Base-by-base conservation (phyloP, 2,797 vertebrate species). In the Poeciliopsis presidionis region DNA sequence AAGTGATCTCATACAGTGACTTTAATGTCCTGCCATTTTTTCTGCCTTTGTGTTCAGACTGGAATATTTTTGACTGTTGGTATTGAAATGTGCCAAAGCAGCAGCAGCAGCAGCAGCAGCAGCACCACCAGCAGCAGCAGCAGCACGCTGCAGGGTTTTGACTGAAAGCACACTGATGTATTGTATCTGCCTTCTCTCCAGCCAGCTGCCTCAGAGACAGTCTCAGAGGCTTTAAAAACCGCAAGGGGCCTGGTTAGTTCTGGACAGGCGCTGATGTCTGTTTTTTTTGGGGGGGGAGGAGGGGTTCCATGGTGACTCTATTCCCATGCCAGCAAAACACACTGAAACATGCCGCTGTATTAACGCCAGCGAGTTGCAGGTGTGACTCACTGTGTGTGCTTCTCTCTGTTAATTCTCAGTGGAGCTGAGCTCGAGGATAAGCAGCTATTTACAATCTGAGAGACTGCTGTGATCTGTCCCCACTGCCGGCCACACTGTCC, bases 101-200 rank as follows among this genome's bases (percentile, higher is more conserved):
- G 9, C 78, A 63, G 69, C 78, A 72, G 84, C 79, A 72, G 79
- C 30, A 33, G 2, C 78, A 72, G 83, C 79, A 72, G 79, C 73
- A 73, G 81, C 73, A 73, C 4, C 30, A 33, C 1, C 78, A 72
- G 83, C 79, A 72, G 79, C 73, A 73, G 81, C 73, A 73, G 14
- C 78, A 59, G 67, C 78, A 72, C 76, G 83, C 79, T 72, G 81
- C 73, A 73, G 83, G 83, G 55, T 83, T 79, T 51, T 72, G 72
- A 85, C 61, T 76, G 80, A 88, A 84, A 82, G 88, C 81, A 92
- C 92, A 92, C 89, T 86, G 41, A 79, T 73, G 22, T 74, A 88
- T 91, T 92, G 87, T 92, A 84, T 88, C 55, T 69, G 72, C 76
- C 76, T 85, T 79, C 81, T 86, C 86, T 84, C 73, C 57, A 73